These are phyloP conservation scores for Capitulum mitella DNA, from an alignment of 2,888 invertebrate species.

Conservation along the genomic window DNA sequence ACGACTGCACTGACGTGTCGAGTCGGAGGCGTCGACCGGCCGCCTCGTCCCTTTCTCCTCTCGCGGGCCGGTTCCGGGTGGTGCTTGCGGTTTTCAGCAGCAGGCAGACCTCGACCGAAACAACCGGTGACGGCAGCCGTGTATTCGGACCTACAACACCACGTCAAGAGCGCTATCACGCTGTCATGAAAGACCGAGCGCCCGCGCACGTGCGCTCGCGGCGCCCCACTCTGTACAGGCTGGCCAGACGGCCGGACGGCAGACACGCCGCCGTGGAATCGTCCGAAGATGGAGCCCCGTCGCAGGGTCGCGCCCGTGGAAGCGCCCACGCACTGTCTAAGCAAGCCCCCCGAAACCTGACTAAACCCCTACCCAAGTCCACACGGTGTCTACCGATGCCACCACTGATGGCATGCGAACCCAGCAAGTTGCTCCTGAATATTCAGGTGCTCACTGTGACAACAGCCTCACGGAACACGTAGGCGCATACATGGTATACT, in stretches of 20 bases:
- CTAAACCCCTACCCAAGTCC: background rate
- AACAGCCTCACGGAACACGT: too few relatives aligned
- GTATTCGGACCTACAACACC: background rate
- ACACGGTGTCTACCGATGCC: background rate
- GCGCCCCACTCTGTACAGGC: background rate
- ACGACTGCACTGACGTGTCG: too few relatives aligned
- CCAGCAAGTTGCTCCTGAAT: too few relatives aligned
- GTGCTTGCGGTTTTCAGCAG: too few relatives aligned
- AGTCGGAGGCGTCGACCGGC: too few relatives aligned
- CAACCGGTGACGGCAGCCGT: too few relatives aligned
- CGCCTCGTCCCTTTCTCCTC: too few relatives aligned
- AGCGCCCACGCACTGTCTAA: background rate
- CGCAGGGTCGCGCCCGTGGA: background rate
- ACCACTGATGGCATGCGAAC: background rate
- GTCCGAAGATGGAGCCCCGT: background rate
- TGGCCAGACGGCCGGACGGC: background rate
- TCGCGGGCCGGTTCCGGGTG: too few relatives aligned
- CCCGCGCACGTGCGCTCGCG: background rate
- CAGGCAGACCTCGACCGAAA: too few relatives aligned
- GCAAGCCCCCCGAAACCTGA: background rate
- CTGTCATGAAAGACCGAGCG: background rate
- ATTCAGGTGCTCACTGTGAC: too few relatives aligned
- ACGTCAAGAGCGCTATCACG: background rate
- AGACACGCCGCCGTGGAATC: background rate
- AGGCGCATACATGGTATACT: too few relatives aligned